Conservation (phyloP, 2,113 vertebrate genomes). For the Amia ocellicauda region DNA sequence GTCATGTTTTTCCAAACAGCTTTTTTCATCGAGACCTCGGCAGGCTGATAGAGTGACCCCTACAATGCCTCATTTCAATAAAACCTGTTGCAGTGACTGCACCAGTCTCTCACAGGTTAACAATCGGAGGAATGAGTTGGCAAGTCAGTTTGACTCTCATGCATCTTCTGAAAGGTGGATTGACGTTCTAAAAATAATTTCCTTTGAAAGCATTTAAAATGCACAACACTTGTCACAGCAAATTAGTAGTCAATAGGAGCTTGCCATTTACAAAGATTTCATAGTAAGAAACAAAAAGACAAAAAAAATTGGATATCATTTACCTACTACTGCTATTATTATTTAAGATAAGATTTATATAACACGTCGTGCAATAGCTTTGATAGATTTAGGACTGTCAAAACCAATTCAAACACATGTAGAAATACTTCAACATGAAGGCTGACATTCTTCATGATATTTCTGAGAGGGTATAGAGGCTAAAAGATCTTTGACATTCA, state of each 20-base stretch:
- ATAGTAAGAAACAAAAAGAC: not conserved
- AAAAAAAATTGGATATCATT: constrained; percentile 2
- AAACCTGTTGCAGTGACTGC: not conserved
- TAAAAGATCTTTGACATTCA: constrained; percentile 78
- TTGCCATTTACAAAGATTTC: not conserved
- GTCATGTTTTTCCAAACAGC: constrained; percentile 9
- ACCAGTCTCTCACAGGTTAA: constrained; percentile 1
- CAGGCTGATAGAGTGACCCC: not conserved
- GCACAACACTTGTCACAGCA: constrained; percentile 8
- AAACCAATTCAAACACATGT: constrained; percentile 28
- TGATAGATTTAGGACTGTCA: constrained; percentile 37
- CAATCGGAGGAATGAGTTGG: not conserved
- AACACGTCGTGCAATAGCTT: constrained; percentile 12
- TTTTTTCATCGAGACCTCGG: not conserved
- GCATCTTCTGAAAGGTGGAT: not conserved
- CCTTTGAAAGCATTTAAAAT: constrained; percentile 2
- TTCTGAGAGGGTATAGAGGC: constrained; percentile 56
- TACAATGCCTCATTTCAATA: not conserved
- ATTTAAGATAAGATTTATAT: constrained; percentile 19
- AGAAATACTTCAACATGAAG: constrained; percentile 44
- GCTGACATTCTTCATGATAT: constrained; percentile 62
- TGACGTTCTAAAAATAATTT: not conserved
- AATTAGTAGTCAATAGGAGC: not conserved
- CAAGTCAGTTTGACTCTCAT: not conserved
- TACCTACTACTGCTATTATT: not conserved